These are phyloP conservation scores for Cyprinus carpio DNA, from an alignment of 2,113 vertebrate genomes.

Conservation along the genomic window DNA sequence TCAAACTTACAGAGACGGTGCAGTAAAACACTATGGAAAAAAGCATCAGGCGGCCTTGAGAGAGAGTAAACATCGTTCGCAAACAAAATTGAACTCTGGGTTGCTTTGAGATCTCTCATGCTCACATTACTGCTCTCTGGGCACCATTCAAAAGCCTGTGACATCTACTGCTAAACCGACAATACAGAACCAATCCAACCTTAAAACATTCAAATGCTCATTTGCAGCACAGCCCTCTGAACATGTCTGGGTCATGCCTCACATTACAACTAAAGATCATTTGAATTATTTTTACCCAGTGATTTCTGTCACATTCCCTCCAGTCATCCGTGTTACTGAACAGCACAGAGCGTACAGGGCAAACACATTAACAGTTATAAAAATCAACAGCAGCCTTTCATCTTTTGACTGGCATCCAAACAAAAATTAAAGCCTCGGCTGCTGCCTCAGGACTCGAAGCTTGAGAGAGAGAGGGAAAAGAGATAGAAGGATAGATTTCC, in stretches of 20 bases:
- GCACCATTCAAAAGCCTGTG: not conserved
- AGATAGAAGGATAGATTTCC: conserved; percentile 22
- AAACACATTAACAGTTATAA: conserved; percentile 46
- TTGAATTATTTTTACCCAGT: conserved; percentile 51
- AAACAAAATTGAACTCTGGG: conserved; percentile 18
- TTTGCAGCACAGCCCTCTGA: conserved; percentile 11
- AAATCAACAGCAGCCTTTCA: conserved; percentile 51
- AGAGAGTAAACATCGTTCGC: not conserved
- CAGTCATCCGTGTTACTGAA: conserved; percentile 47
- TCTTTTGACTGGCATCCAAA: conserved; percentile 46
- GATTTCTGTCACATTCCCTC: conserved; percentile 39
- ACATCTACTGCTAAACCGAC: conserved; percentile 1
- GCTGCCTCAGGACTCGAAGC: conserved; percentile 17
- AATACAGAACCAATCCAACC: not conserved
- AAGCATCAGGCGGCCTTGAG: not conserved
- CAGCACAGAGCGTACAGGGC: conserved; percentile 24
- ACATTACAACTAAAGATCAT: conserved; percentile 43
- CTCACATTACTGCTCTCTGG: not conserved
- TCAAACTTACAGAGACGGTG: not conserved
- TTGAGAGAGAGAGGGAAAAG: not conserved
- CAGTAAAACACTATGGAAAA: not conserved
- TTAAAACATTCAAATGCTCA: conserved; percentile 17
- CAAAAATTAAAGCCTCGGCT: conserved; percentile 26
- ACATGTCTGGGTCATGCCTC: conserved; percentile 33
- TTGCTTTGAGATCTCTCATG: not conserved